phyloP scores from a whole-genome alignment of 2,797 vertebrate species.

The Adrianichthys oophorus region DNA sequence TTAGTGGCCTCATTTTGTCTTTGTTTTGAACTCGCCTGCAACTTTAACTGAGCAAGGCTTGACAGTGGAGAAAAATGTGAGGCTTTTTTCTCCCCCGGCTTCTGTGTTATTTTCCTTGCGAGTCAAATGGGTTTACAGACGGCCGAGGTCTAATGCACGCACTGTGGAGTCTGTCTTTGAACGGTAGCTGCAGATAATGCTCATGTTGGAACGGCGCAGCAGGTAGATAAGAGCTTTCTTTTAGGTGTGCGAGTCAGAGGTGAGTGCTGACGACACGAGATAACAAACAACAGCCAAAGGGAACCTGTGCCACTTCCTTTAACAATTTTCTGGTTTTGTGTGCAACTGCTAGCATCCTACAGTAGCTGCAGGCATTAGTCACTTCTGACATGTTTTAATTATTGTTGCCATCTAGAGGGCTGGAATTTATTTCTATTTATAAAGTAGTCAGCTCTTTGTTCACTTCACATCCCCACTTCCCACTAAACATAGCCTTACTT shows the following conservation, averaged over 20 bases:
- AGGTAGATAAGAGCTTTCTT: slow-evolving; percentile 45
- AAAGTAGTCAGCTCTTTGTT: too few relatives aligned
- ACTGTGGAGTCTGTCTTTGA: slow-evolving; percentile 54
- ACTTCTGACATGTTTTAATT: background rate
- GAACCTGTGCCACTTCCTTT: slow-evolving; percentile 1
- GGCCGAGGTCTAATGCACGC: slow-evolving; percentile 31
- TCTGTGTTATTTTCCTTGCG: slow-evolving; percentile 22
- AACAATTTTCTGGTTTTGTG: slow-evolving; percentile 27
- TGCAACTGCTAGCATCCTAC: slow-evolving; percentile 21
- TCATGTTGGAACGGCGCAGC: slow-evolving; percentile 34
- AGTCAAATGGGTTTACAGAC: slow-evolving; percentile 46
- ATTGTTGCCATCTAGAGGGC: background rate
- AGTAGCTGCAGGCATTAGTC: background rate
- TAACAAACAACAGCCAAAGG: slow-evolving; percentile 17
- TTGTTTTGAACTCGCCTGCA: slow-evolving; percentile 31
- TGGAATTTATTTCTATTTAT: slow-evolving; percentile 4
- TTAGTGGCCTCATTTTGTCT: slow-evolving; percentile 57
- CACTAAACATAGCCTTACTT: too few relatives aligned
- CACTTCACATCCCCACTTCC: too few relatives aligned
- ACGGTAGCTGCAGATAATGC: slow-evolving; percentile 50
- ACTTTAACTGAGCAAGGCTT: slow-evolving; percentile 36
- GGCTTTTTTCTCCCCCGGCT: slow-evolving; percentile 1
- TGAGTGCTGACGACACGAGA: slow-evolving; percentile 21
- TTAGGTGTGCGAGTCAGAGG: slow-evolving; percentile 14
- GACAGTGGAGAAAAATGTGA: slow-evolving; percentile 20